phyloP scores from a whole-genome alignment of 1,140 invertebrate species.

The Geopemphigus sp. region DNA sequence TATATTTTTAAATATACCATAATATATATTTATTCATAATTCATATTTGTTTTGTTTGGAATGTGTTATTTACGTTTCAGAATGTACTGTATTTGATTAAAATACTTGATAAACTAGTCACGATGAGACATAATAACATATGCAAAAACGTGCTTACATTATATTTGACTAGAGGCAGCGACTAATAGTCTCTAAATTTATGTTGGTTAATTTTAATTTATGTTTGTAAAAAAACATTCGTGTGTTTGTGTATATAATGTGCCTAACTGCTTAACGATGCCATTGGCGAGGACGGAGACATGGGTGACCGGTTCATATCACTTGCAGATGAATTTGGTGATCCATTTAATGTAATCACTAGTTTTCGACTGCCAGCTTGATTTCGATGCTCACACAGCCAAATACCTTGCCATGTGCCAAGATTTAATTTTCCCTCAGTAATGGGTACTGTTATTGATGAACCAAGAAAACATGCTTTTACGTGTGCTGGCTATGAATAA shows the following conservation, averaged over 20 bases:
- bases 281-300: conserved; percentile 78
- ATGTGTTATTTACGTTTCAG: conserved; percentile 14
- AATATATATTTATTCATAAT: conserved; percentile 8
- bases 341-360: conserved; percentile 87
- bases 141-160: conserved; percentile 36
- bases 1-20: background rate
- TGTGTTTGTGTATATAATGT: conserved; percentile 50
- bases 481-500: conserved; percentile 84
- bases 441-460: conserved; percentile 94
- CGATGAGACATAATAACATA: background rate
- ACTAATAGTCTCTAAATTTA: conserved; percentile 20
- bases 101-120: conserved; percentile 16
- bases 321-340: conserved; percentile 63
- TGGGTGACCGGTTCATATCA: conserved; percentile 76
- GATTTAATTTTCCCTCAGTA: conserved; percentile 88
- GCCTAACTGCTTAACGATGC: conserved; percentile 83
- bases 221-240: conserved; percentile 18
- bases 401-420: conserved; percentile 96
- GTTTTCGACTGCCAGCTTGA: conserved; percentile 86
- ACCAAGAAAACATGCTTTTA: conserved; percentile 94
- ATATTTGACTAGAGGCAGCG: conserved; percentile 28
- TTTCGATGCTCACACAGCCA: conserved; percentile 98
- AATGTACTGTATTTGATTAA: conserved; percentile 1
- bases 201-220: background rate
- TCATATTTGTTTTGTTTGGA: conserved; percentile 6